Base-by-base conservation (phyloP, 1,140 invertebrate species). In the Cotesia typhae region DNA sequence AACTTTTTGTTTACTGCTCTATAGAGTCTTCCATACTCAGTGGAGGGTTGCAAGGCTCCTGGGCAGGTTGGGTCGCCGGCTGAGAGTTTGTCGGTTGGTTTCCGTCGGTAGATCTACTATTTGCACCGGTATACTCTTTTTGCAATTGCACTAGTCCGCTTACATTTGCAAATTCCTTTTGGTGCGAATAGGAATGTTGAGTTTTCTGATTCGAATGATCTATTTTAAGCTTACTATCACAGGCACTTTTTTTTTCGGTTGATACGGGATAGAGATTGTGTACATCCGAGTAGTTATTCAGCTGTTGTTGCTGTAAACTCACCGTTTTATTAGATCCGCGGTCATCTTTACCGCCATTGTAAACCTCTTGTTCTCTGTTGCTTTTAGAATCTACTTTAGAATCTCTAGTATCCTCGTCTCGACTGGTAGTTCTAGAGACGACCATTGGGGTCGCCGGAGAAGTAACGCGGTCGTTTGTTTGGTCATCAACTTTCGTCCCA, bases 161-260 rank as follows among this genome's bases (percentile, higher is more conserved):
- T 67, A 82, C 77, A 10, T 78, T 76, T 67, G 76, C 81, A 60
- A 74, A 76, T 37, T 81, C 79, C 60, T 80, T 81, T 35, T 77
- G 38, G 41, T 75, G 67, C 12, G 72, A 57, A 69, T 82, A 81
- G 59, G 80, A 80, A 75, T 82, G 84, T 74, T 85, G 85, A 84
- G 81, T 85, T 79, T 86, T 87, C 84, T 86, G 85, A 83, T 84
- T 87, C 82, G 85, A 85, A 85, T 86, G 85, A 83, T 87, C 85
- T 84, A 87, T 82, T 86, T 85, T 84, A 87, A 87, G 85, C 82
- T 86, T 87, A 86, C 84, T 87, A 87, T 87, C 86, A 87, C 86
- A 87, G 86, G 86, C 86, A 87, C 86, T 87, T 86, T 87, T 87
- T 87, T 87, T 87, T 78, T 87, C 85, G 85, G 82, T 86, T 85